Conservation (phyloP, 2,888 invertebrate species). For the Catocala nupta region DNA sequence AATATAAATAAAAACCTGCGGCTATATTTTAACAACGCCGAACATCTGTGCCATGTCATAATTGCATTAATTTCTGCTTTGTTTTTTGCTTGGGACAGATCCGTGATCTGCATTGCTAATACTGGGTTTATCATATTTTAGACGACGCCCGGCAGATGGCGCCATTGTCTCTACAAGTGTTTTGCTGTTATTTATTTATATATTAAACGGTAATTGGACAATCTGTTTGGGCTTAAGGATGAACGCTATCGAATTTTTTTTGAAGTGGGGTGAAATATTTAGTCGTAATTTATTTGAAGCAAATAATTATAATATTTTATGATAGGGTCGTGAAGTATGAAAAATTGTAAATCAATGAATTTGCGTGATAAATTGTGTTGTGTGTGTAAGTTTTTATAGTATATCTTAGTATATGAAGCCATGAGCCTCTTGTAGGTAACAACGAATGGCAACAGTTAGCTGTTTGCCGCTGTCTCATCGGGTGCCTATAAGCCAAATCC, state of each 20-base stretch:
- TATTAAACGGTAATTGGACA: slow-evolving; percentile 18
- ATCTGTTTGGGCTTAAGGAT: slow-evolving; percentile 9
- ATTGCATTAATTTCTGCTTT: slow-evolving; percentile 65
- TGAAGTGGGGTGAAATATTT: not conserved
- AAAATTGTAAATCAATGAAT: too few relatives aligned
- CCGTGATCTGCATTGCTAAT: slow-evolving; percentile 65
- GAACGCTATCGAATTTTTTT: slow-evolving; percentile 1
- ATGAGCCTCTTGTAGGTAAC: too few relatives aligned
- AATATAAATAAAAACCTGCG: slow-evolving; percentile 38
- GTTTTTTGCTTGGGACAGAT: slow-evolving; percentile 57
- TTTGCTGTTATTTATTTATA: slow-evolving; percentile 27
- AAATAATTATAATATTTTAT: not conserved
- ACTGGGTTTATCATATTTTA: slow-evolving; percentile 52
- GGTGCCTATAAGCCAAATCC: too few relatives aligned
- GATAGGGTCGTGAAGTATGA: not conserved
- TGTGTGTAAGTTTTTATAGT: too few relatives aligned
- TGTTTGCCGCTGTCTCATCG: too few relatives aligned
- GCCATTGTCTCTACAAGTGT: slow-evolving; percentile 52
- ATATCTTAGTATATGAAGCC: too few relatives aligned
- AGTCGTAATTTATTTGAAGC: not conserved
- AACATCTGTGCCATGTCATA: slow-evolving; percentile 58
- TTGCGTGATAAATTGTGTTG: too few relatives aligned
- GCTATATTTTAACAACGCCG: slow-evolving; percentile 32
- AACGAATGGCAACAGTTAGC: too few relatives aligned
- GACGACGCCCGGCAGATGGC: slow-evolving; percentile 53